Base-by-base conservation (phyloP, 2,797 vertebrate species). In the Muscicapa striata region DNA sequence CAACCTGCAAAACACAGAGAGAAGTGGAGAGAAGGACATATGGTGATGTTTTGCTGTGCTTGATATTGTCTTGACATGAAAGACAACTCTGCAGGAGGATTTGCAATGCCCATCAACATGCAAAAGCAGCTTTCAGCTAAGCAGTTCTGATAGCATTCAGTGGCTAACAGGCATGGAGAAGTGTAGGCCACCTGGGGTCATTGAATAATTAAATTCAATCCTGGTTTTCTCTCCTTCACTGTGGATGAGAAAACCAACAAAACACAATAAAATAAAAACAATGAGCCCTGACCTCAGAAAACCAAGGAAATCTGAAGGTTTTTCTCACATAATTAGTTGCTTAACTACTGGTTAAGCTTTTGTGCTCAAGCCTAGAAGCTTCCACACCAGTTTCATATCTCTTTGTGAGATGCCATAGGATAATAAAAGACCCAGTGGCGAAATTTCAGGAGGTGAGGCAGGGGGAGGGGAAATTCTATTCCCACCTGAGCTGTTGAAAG, bases 141-240 rank as follows among this genome's bases (percentile, higher is more conserved):
- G 94, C 43, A 40, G 49, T 61, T 84, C 74, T 84, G 84, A 94
- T 84, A 96, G 87, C 22, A 87, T 95, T 93, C 84, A 49, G 46
- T 75, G 87, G 74, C 86, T 97, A 97, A 97, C 89, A 97, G 86
- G 94, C 96, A 79, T 94, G 91, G 80, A 95, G 79, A 95, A 93
- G 79, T 20, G 23, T 78, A 94, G 93, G 84, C 89, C 93, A 72
- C 92, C 84, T 89, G 96, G 93, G 95, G 97, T 81, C 77, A 74
- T 7, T 73, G 77, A 43, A 94, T 95, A 96, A 97, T 97, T 97
- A 97, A 97, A 96, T 92, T 76, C 78, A 85, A 89, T 95, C 48
- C 62, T 86, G 43, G 9, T 74, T 90, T 93, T 93, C 86, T 92
- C 82, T 89, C 72, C 77, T 95, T 96, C 49, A 4, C 24, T 80